Evolutionary conservation across 2,888 invertebrate species (phyloP).

Genomic region (Apodemia duryi): DNA sequence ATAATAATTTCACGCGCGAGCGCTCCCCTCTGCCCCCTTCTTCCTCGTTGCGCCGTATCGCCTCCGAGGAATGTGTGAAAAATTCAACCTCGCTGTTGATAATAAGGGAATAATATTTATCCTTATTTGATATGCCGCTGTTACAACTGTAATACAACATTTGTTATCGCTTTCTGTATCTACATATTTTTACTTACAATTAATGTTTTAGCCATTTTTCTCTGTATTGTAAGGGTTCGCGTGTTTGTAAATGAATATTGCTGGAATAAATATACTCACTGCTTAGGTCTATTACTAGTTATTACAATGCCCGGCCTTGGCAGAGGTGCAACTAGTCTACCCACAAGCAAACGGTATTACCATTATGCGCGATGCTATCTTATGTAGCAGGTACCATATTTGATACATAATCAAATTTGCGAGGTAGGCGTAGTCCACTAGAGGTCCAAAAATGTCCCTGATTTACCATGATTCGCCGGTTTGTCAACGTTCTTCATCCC

Average conservation of each 20-base stretch:
- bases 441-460: too few relatives aligned
- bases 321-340: too few relatives aligned
- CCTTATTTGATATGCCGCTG: conserved; percentile 32
- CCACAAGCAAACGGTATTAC: too few relatives aligned
- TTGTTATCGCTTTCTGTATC: conserved; percentile 12
- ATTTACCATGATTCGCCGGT: too few relatives aligned
- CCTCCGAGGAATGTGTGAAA: conserved; percentile 67
- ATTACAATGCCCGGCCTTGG: too few relatives aligned
- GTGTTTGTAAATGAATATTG: not conserved
- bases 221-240: not conserved
- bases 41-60: conserved; percentile 42
- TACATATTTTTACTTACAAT: conserved; percentile 10
- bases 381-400: too few relatives aligned
- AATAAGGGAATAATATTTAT: conserved; percentile 37
- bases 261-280: not conserved
- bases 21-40: conserved; percentile 46
- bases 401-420: too few relatives aligned
- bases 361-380: too few relatives aligned
- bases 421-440: too few relatives aligned
- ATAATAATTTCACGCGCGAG: conserved; percentile 77
- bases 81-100: conserved; percentile 48
- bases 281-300: too few relatives aligned
- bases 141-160: conserved; percentile 27
- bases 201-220: not conserved
- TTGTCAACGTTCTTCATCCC: too few relatives aligned